Evolutionary conservation across 2,797 vertebrate species (phyloP), one percentile per base, ranked within the genome.

Genomic region (Staurois parvus): DNA sequence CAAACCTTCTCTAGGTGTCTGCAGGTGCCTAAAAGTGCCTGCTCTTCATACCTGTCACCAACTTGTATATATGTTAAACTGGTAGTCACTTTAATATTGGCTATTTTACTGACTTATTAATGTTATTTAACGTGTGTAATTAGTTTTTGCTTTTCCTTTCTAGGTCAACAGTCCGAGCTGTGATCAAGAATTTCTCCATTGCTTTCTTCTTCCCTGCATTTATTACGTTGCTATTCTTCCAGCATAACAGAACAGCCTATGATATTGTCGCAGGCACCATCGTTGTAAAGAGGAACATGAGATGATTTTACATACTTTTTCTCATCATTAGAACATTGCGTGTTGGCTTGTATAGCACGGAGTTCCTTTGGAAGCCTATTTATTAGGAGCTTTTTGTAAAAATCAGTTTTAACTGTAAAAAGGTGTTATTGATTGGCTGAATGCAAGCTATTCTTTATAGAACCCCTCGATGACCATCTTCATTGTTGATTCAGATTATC

Each of bases 171-270:
- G 96, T 99, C 85, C 95, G 98, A 93, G 97, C 98, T 87, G 92
- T 99, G 93, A 99, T 99, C 95, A 99, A 99, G 95, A 99, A 99
- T 94, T 99, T 99, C 93, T 99, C 98, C 86, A 99, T 99, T 85
- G 98, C 98, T 84, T 99, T 98, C 81, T 99, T 99, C 92, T 99
- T 99, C 90, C 98, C 98, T 64, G 98, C 98, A 0, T 99, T 99
- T 91, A 97, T 99, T 92, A 99, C 98, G 0, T 94, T 99, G 87
- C 95, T 99, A 84, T 99, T 99, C 93, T 99, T 99, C 91, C 98
- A 99, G 90, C 98, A 99, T 90, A 99, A 99, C 93, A 95, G 98
- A 94, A 99, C 98, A 94, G 98, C 98, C 64, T 99, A 99, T 37
- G 98, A 99, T 86, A 99, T 99, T 89, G 98, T 99, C 83, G 98